Evolutionary conservation across 35 echinoderm and acorn worm genomes (phyloP).

Genomic region (Hemicentrotus pulcherrimus): DNA sequence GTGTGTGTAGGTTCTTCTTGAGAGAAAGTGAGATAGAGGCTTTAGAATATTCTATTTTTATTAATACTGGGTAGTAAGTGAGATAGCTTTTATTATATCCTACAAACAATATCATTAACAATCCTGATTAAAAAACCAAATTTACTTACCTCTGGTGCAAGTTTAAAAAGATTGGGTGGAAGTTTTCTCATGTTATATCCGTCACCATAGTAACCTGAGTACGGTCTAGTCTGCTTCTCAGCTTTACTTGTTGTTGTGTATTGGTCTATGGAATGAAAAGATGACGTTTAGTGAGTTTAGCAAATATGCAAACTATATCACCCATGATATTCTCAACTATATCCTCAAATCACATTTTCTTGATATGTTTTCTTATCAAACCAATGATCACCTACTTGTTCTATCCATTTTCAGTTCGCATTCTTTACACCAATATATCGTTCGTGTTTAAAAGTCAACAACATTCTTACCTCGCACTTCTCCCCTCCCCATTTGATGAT

Average conservation of each 20-base stretch:
- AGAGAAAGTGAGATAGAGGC: too few species aligned
- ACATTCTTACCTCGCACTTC: too few species aligned
- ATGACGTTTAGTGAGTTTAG: not conserved
- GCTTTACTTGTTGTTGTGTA: not conserved
- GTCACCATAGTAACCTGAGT: conserved; percentile 1
- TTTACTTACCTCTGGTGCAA: not conserved
- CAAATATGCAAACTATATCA: not conserved
- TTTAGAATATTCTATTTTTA: too few species aligned
- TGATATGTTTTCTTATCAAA: not conserved
- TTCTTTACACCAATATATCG: too few species aligned
- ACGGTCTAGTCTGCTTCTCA: not conserved
- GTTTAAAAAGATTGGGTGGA: conserved; percentile 6
- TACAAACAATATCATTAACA: too few species aligned
- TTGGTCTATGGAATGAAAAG: not conserved
- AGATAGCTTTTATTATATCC: too few species aligned
- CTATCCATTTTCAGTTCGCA: not conserved
- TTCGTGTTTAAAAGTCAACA: too few species aligned
- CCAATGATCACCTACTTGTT: not conserved
- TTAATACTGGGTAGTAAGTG: too few species aligned
- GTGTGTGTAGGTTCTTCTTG: too few species aligned
- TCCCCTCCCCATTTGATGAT: too few species aligned
- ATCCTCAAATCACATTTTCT: not conserved
- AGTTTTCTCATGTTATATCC: conserved; percentile 17
- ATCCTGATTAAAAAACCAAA: too few species aligned
- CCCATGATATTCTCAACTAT: not conserved